Conservation (phyloP, 2,888 invertebrate species). For the Acronicta alni region DNA sequence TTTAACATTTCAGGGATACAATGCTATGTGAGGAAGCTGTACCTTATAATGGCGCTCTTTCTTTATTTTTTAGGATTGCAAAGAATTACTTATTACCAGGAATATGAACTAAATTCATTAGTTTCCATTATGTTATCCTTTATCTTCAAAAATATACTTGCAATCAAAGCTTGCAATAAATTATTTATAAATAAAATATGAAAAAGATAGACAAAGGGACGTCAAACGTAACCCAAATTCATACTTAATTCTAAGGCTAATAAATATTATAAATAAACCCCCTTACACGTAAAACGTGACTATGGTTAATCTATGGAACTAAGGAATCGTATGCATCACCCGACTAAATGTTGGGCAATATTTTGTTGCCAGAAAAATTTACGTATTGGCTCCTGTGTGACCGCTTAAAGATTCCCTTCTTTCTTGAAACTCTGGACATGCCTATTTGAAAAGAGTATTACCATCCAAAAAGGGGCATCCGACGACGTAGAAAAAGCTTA, state of each 20-base stretch:
- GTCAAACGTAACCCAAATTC: slow-evolving; percentile 16
- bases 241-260: slow-evolving; percentile 25
- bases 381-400: too few relatives aligned
- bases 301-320: slow-evolving; percentile 41
- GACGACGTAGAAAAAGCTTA: too few relatives aligned
- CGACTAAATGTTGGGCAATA: slow-evolving; percentile 1
- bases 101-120: neutral
- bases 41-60: too few relatives aligned
- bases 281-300: slow-evolving; percentile 55
- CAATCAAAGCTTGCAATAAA: neutral
- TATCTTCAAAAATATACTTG: slow-evolving; percentile 8
- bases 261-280: slow-evolving; percentile 32
- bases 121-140: neutral
- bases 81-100: too few relatives aligned
- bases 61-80: too few relatives aligned
- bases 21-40: too few relatives aligned
- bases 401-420: too few relatives aligned
- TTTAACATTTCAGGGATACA: too few relatives aligned
- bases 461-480: too few relatives aligned
- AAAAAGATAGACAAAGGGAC: slow-evolving; percentile 5
- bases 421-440: too few relatives aligned
- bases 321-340: neutral
- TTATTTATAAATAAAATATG: slow-evolving; percentile 4
- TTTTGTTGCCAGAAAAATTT: neutral
- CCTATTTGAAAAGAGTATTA: too few relatives aligned